Evolutionary conservation across 1,140 invertebrate genomes (phyloP).

Genomic region (Archivesica marissinica): DNA sequence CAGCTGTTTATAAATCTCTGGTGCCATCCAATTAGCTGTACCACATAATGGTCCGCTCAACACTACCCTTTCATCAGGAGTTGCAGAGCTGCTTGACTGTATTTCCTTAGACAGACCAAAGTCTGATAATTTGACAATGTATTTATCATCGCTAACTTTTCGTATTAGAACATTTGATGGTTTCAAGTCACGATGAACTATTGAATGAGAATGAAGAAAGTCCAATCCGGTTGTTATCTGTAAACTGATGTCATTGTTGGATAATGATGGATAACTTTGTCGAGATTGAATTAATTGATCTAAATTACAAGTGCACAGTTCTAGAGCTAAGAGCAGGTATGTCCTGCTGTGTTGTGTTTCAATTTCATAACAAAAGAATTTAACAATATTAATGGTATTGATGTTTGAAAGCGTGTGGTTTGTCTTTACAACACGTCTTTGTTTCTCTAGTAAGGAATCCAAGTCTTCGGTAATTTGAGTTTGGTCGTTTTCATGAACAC

Average conservation of each 20-base stretch:
- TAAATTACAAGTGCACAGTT: not conserved
- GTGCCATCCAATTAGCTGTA: not conserved
- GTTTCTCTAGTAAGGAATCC: not conserved
- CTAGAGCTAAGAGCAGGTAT: not conserved
- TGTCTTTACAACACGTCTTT: not conserved
- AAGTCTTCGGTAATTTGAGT: not conserved
- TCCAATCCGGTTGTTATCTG: not conserved
- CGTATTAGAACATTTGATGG: not conserved
- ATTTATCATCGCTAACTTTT: not conserved
- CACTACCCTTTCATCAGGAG: not conserved
- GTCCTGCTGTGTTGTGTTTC: not conserved
- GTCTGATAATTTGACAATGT: not conserved
- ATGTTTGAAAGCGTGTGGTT: not conserved
- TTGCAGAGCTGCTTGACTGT: not conserved
- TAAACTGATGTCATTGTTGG: not conserved
- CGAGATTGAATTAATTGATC: not conserved
- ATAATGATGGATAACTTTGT: not conserved
- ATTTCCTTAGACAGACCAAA: not conserved
- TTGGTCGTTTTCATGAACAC: not conserved
- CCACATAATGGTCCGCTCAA: not conserved
- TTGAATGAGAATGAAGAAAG: not conserved
- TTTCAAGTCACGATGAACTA: not conserved
- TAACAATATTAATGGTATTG: not conserved
- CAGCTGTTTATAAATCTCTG: not conserved
- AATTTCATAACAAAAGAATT: not conserved